Conservation (phyloP, 2,888 invertebrate genomes). For the Eustalomyia histrio region DNA sequence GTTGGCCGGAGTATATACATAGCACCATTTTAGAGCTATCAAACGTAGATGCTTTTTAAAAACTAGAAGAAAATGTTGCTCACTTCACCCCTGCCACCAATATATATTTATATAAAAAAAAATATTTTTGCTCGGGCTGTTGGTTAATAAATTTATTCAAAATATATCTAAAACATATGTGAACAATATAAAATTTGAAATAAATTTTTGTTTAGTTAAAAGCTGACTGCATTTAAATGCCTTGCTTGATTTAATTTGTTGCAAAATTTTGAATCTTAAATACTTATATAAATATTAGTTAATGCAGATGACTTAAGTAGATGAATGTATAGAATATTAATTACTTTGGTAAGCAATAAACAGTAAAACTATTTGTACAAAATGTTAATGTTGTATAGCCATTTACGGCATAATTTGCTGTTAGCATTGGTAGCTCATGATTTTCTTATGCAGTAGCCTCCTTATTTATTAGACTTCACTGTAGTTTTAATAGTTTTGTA, state of each 20-base stretch:
- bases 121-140: neutral
- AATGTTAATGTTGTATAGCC: too few species aligned
- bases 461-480: neutral
- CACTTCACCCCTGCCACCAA: too few species aligned
- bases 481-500: neutral
- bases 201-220: neutral
- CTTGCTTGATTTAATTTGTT: neutral
- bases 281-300: neutral
- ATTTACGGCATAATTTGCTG: too few species aligned
- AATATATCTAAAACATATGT: neutral
- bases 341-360: neutral
- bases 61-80: too few species aligned
- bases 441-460: neutral
- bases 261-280: neutral
- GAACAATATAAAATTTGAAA: neutral
- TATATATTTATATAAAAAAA: too few species aligned
- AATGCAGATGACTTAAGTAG: conserved; percentile 4
- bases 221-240: neutral
- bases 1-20: too few species aligned
- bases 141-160: neutral
- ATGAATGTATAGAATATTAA: conserved; percentile 4
- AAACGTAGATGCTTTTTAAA: too few species aligned
- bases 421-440: too few species aligned
- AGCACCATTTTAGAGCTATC: too few species aligned
- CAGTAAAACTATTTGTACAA: neutral